Evolutionary conservation across 2,797 vertebrate genomes (phyloP), one percentile per base, ranked within the genome.

Genomic region (Rallus crepitans): DNA sequence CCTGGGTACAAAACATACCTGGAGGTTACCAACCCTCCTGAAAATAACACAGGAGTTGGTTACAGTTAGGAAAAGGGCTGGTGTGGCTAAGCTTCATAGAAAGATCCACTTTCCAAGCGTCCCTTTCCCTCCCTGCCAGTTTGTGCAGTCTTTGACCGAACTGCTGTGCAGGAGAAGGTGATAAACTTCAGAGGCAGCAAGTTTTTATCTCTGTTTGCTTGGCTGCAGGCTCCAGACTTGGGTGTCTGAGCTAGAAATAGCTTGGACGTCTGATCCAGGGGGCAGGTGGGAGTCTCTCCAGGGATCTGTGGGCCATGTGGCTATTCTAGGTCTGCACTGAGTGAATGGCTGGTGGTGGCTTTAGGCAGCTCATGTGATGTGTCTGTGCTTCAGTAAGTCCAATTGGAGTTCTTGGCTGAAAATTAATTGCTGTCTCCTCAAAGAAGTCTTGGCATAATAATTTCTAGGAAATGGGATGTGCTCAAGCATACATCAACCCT

Each of bases 371-470:
- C 90, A 40, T 0, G 23, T 63, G 88, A 20, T 93, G 57, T 78
- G 60, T 61, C 52, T 78, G 91, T 69, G 86, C 81, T 87, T 92
- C 82, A 77, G 1, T 27, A 50, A 45, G 81, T 93, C 86, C 94
- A 81, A 81, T 90, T 97, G 94, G 96, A 95, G 87, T 85, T 95
- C 42, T 61, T 94, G 95, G 71, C 75, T 91, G 86, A 87, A 92
- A 85, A 80, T 89, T 77, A 87, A 75, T 85, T 93, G 95, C 90
- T 94, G 82, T 94, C 90, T 96, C 75, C 68, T 95, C 47, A 12
- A 79, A 93, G 87, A 89, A 82, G 39, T 81, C 89, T 85, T 95
- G 86, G 72, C 69, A 87, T 81, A 61, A 42, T 91, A 57, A 92
- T 94, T 94, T 95, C 95, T 75, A 91, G 93, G 82, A 94, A 92